Percentiles rank a stretch among this genome's conserved stretches.
Evolutionary conservation across 2,888 invertebrate species (phyloP).

Genomic region (Eugnorisma glareosa): DNA sequence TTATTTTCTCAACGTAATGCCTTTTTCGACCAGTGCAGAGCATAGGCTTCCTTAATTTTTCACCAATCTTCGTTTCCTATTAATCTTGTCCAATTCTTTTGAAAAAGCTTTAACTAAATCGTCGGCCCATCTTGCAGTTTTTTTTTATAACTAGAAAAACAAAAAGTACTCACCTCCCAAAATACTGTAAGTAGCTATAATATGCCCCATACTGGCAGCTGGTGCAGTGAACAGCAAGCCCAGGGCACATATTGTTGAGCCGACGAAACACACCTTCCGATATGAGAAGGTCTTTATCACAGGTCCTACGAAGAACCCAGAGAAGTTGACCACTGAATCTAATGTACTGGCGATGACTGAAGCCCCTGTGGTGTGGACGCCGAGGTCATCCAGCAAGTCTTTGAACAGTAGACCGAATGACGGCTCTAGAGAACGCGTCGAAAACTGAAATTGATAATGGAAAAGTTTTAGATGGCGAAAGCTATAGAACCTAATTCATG

Average conservation of each 20-base stretch:
- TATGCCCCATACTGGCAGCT: slow-evolving; percentile 93
- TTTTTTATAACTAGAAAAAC: not conserved
- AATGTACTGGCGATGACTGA: slow-evolving; percentile 94
- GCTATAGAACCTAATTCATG: not conserved
- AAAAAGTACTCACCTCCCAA: slow-evolving; percentile 91
- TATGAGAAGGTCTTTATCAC: slow-evolving; percentile 94
- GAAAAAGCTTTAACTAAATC: no score
- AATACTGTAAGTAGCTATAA: slow-evolving; percentile 93
- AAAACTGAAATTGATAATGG: slow-evolving; percentile 91
- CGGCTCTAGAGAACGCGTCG: slow-evolving; percentile 95
- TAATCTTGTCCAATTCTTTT: not conserved
- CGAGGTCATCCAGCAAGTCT: slow-evolving; percentile 92
- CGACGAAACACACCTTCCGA: slow-evolving; percentile 93
- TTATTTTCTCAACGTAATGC: not conserved
- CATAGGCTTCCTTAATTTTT: not conserved
- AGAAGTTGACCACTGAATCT: slow-evolving; percentile 95
- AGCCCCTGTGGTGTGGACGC: slow-evolving; percentile 94
- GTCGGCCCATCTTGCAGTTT: not conserved
- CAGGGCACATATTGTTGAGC: slow-evolving; percentile 92
- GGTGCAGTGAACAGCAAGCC: slow-evolving; percentile 93
- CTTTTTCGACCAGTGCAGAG: not conserved
- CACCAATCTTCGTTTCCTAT: not conserved
- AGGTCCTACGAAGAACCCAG: slow-evolving; percentile 94
- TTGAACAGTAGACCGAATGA: slow-evolving; percentile 95
- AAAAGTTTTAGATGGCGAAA: slow-evolving; percentile 6